These are phyloP conservation scores for Halcyon badia DNA, from an alignment of 2,797 vertebrate genomes.

Conservation along the genomic window DNA sequence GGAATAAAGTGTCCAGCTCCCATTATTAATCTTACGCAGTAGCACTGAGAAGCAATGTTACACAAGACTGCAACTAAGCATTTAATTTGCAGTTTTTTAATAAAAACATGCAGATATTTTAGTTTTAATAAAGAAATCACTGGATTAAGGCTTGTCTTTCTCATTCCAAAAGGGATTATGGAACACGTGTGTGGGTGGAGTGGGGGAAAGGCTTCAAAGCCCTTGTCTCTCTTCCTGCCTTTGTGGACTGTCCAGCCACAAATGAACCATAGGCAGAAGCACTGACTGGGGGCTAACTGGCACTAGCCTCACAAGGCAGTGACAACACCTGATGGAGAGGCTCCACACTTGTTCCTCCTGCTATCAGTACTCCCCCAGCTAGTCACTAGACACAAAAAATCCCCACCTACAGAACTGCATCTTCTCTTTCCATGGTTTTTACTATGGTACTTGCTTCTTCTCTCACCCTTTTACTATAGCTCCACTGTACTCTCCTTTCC, in stretches of 20 bases:
- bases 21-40: neutral
- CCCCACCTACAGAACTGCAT: rapidly evolving
- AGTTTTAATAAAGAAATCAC: neutral
- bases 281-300: neutral
- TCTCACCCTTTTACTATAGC: neutral
- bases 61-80: neutral
- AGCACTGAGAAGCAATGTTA: neutral
- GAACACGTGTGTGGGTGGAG: rapidly evolving
- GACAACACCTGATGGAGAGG: neutral
- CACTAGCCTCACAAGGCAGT: neutral
- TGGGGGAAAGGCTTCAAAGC: neutral
- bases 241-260: neutral
- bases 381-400: neutral
- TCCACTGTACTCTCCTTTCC: rapidly evolving
- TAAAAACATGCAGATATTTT: neutral
- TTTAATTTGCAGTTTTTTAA: neutral
- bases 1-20: neutral
- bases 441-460: neutral
- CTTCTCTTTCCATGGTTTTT: neutral
- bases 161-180: neutral
- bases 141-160: neutral
- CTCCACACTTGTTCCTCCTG: neutral
- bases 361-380: neutral
- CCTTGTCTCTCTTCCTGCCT: neutral
- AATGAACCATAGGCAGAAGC: neutral